Base-by-base conservation (phyloP, 2,797 vertebrate species). In the Rallus crepitans region DNA sequence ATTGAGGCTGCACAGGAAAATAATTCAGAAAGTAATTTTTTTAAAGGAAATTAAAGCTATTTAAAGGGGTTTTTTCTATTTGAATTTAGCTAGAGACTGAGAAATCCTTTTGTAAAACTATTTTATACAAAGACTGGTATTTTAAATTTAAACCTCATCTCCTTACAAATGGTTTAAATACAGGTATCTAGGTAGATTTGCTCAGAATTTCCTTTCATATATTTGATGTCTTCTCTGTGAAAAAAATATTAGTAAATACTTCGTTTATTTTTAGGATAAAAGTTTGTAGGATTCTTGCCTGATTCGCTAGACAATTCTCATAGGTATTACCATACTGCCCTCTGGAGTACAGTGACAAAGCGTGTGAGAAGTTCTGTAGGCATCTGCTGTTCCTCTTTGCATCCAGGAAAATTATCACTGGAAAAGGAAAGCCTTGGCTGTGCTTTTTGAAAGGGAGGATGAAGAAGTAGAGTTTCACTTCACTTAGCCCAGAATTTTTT, bases 281-380 rank as follows among this genome's bases (percentile, higher is more conserved):
- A 75, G 82, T 60, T 33, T 95, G 95, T 77, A 83, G 56, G 65
- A 72, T 47, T 48, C 31, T 65, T 73, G 47, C 40, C 4, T n/a
- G 69, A 50, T 15, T 78, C 20, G 28, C 10, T 6, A 45, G 87
- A 79, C 39, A 57, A 40, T 64, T 71, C 68, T 94, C 92, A 96
- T 82, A 59, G 33, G 61, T 64, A 97, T 97, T 94, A 89, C 97
- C 96, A 97, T 94, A 96, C 97, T 98, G 98, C 98, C 98, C 98
- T 97, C 98, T 98, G 96, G 97, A 97, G 98, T 95, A 88, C 97
- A 79, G 61, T 27, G 68, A 35, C 37, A 82, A 90, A 97, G 59
- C 5, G 2, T 45, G 20, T 24, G n/a, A 33, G 37, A 80, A 82
- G 20, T 45, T 91, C 87, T 47, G 19, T 5, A 80, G 31, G 61